phyloP scores from a whole-genome alignment of 2,888 invertebrate species.

The Acleris laterana region DNA sequence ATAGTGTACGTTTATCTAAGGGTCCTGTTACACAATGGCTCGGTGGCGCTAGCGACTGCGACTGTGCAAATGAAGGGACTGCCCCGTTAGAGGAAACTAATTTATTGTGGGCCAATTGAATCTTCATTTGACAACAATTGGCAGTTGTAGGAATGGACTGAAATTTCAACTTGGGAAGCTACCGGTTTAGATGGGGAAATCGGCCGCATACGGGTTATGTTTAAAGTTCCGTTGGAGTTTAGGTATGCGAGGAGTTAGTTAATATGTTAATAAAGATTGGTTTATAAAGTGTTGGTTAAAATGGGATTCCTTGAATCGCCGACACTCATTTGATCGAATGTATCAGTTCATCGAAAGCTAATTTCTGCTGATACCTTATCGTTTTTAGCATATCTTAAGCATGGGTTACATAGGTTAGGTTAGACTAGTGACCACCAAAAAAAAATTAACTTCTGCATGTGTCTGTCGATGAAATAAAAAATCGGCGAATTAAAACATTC shows the following conservation, averaged over 20 bases:
- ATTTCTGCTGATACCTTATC: too few species aligned
- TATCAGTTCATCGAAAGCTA: too few species aligned
- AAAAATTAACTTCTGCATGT: too few species aligned
- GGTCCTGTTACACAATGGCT: slow-evolving; percentile 51
- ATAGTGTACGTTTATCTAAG: slow-evolving; percentile 51
- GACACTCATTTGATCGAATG: too few species aligned
- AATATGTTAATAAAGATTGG: too few species aligned
- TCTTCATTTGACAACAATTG: slow-evolving; percentile 81
- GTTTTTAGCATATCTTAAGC: too few species aligned
- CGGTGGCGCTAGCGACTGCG: slow-evolving; percentile 45
- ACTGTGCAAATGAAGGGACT: slow-evolving; percentile 71
- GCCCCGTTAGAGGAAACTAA: slow-evolving; percentile 48
- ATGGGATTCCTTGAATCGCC: too few species aligned
- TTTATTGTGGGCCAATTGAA: slow-evolving; percentile 76
- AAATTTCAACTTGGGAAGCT: slow-evolving; percentile 45
- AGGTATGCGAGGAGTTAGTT: not conserved
- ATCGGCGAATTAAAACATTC: too few species aligned
- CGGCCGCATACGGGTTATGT: slow-evolving; percentile 12
- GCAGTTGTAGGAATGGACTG: slow-evolving; percentile 59
- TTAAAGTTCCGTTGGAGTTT: not conserved
- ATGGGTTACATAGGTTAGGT: too few species aligned
- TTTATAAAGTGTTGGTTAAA: too few species aligned
- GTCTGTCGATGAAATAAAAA: too few species aligned
- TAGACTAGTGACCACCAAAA: too few species aligned
- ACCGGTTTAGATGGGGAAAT: slow-evolving; percentile 49